These are phyloP conservation scores for Heliconius cydno DNA, from an alignment of 2,888 invertebrate species.

Conservation along the genomic window DNA sequence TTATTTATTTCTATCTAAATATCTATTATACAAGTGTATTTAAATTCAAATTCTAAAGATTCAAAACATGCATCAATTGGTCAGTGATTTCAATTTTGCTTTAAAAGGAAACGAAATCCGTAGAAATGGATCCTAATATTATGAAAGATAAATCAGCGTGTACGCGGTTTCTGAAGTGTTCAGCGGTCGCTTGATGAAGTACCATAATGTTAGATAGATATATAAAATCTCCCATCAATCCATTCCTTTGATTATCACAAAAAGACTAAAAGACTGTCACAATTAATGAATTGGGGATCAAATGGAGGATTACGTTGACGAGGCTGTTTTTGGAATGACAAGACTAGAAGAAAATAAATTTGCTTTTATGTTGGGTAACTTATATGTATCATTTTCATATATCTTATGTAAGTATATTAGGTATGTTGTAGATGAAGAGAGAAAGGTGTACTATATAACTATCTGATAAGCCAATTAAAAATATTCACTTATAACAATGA, in stretches of 20 bases:
- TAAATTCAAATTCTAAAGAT: too few species aligned
- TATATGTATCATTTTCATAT: background rate
- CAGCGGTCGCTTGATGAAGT: constrained; percentile 42
- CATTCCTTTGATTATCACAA: constrained; percentile 47
- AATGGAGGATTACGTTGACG: constrained; percentile 42
- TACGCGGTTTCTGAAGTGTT: constrained; percentile 34
- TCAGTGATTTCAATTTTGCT: background rate
- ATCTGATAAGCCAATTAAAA: too few species aligned
- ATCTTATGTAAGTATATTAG: background rate
- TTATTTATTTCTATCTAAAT: too few species aligned
- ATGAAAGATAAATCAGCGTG: constrained; percentile 24
- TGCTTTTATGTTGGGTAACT: background rate
- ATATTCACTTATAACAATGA: too few species aligned
- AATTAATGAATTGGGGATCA: constrained; percentile 49
- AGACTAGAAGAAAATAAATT: constrained; percentile 36
- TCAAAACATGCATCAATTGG: background rate
- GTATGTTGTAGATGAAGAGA: too few species aligned
- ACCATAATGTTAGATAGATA: constrained; percentile 29
- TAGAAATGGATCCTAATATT: background rate
- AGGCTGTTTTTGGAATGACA: constrained; percentile 42
- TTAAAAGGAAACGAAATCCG: background rate
- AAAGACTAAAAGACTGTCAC: constrained; percentile 43
- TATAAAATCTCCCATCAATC: constrained; percentile 47
- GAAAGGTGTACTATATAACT: too few species aligned
- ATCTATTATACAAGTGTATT: too few species aligned